Conservation (phyloP, 2,888 invertebrate genomes). For the Peribatodes rhomboidaria region DNA sequence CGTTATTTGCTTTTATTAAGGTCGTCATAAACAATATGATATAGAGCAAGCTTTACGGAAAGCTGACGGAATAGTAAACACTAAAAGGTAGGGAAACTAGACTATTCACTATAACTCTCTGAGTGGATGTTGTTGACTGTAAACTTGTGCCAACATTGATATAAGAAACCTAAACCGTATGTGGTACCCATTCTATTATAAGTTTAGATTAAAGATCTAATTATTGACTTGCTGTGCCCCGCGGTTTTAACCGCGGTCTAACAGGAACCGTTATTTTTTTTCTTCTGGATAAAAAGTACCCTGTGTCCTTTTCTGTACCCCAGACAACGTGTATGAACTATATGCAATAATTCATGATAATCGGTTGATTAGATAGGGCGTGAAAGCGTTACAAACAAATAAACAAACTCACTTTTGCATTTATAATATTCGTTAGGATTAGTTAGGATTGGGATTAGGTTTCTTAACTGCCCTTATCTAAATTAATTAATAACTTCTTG, state of each 20-base stretch:
- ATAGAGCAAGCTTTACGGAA: conserved; percentile 14
- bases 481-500: no score
- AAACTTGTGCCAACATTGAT: conserved; percentile 30
- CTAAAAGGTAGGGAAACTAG: conserved; percentile 37
- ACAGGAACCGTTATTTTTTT: no score
- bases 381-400: no score
- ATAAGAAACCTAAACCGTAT: conserved; percentile 18
- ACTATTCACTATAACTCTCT: conserved; percentile 11
- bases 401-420: no score
- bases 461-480: not conserved
- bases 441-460: not conserved
- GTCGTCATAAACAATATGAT: conserved; percentile 28
- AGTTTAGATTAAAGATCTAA: not conserved
- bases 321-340: no score
- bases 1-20: conserved; percentile 28
- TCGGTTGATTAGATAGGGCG: no score
- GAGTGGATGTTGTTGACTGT: conserved; percentile 9
- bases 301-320: no score
- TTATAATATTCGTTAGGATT: no score
- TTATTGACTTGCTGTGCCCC: not conserved
- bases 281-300: no score
- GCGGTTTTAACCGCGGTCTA: no score
- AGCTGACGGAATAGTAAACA: conserved; percentile 37
- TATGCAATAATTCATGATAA: no score
- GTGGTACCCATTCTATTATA: not conserved